Conservation (phyloP, 2,888 invertebrate genomes). For the Agrilus cyanescens region DNA sequence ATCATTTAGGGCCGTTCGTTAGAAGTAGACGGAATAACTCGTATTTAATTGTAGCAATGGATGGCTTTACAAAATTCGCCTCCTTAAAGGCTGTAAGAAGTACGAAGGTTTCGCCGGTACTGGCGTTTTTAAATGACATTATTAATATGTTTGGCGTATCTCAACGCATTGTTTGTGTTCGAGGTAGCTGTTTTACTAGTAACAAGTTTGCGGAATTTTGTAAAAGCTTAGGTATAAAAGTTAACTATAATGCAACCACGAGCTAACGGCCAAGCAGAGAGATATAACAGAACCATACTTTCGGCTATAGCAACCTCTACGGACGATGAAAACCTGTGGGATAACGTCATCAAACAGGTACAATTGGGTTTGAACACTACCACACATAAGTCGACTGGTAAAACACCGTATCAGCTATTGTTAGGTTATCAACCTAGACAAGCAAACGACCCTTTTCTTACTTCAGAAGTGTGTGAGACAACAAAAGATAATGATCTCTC, state of each 20-base stretch:
- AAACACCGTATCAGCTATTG: not conserved
- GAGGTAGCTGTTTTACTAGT: not conserved
- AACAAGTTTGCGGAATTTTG: not conserved
- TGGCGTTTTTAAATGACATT: not conserved
- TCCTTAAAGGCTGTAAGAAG: too few species aligned
- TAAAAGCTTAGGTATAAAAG: not conserved
- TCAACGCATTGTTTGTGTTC: not conserved
- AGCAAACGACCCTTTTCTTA: not conserved
- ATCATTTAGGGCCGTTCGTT: too few species aligned
- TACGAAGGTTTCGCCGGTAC: too few species aligned
- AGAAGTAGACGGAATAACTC: too few species aligned
- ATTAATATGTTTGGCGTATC: not conserved
- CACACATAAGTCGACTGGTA: not conserved
- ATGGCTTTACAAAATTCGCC: too few species aligned
- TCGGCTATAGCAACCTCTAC: not conserved
- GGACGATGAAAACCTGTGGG: not conserved
- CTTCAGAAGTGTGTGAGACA: not conserved
- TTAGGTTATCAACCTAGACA: not conserved
- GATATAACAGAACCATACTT: not conserved
- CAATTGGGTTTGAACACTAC: not conserved
- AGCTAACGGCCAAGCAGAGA: too few species aligned
- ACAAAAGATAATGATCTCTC: not conserved
- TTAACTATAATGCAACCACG: not conserved
- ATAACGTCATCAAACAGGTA: too few species aligned
- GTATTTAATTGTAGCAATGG: too few species aligned